Evolutionary conservation across 2,888 invertebrate genomes (phyloP), one percentile per base, ranked within the genome.

Genomic region (Heliconius aoede): DNA sequence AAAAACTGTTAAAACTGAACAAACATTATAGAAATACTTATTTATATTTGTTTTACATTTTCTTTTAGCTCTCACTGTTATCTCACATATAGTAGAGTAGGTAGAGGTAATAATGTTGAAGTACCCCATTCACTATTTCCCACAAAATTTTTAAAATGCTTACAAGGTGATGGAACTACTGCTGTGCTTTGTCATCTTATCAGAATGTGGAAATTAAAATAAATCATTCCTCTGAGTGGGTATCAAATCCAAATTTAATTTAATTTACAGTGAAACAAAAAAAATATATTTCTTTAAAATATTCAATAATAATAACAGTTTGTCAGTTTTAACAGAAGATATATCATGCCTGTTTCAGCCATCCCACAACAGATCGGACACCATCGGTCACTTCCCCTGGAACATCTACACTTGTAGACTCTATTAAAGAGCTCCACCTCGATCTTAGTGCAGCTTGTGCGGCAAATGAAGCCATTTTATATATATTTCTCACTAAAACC

Each of bases 321-420:
- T 71, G 36, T 24, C 46, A 61, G 69, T 62, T 75, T 75, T 75
- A 9, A 62, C 26, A 72, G 36, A 26, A 62, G 74, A 75, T 77
- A 60, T 30, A 60, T 82, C 90, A 83, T 95, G 95, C 97, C 97
- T 97, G 97, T 95, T 97, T 97, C 73, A 97, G 95, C 97, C 97
- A 97, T 93, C 97, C 97, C 82, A 97, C 97, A 86, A 97, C 97
- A 83, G 96, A 97, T 82, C 96, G 95, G 84, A 97, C 96, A 86
- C 97, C 96, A 84, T 96, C 96, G 21, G 96, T 95, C 76, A 96
- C 96, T 86, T 96, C 96, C 1, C 95, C 94, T 0, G 95, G 94
- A 73, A 96, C 95, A 85, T 96, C 96, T 80, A 96, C 95, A 82
- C 95, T 95, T 80, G 96, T 96, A 71, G 96, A 96, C 87, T 97